phyloP scores from a whole-genome alignment of 2,797 vertebrate species.

The Myotis myotis region DNA sequence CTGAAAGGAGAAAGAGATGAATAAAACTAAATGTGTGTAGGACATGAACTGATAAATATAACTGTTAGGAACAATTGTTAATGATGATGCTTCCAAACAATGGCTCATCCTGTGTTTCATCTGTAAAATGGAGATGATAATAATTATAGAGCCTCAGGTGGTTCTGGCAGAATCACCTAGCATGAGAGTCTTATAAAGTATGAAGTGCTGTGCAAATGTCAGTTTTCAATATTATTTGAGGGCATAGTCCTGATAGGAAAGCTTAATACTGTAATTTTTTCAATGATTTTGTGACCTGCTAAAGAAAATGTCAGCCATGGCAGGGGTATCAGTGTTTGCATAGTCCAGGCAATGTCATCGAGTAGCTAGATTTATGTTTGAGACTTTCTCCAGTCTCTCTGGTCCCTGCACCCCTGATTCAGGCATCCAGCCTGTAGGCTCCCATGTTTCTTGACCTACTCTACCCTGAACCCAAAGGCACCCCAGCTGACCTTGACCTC shows the following conservation, averaged over 20 bases:
- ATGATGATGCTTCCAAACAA: neutral
- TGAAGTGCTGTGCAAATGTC: neutral
- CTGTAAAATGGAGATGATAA: neutral
- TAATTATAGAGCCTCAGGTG: rapidly evolving
- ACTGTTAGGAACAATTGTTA: neutral
- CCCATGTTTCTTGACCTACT: neutral
- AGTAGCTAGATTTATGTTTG: neutral
- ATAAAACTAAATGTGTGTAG: neutral
- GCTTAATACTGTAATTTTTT: neutral
- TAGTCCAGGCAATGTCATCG: neutral
- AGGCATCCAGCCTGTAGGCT: neutral
- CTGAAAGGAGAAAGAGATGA: neutral
- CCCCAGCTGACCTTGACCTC: neutral
- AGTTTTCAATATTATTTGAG: neutral
- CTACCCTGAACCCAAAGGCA: neutral
- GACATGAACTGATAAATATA: neutral
- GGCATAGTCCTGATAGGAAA: neutral
- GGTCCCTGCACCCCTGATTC: neutral
- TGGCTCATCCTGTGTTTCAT: neutral
- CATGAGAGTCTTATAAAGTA: neutral
- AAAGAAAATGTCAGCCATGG: neutral
- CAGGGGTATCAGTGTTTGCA: neutral
- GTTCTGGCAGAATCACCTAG: neutral
- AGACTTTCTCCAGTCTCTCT: neutral
- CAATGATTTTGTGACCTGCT: neutral